Evolutionary conservation across 2,888 invertebrate species (phyloP).

Genomic region (Orchestes rusci): DNA sequence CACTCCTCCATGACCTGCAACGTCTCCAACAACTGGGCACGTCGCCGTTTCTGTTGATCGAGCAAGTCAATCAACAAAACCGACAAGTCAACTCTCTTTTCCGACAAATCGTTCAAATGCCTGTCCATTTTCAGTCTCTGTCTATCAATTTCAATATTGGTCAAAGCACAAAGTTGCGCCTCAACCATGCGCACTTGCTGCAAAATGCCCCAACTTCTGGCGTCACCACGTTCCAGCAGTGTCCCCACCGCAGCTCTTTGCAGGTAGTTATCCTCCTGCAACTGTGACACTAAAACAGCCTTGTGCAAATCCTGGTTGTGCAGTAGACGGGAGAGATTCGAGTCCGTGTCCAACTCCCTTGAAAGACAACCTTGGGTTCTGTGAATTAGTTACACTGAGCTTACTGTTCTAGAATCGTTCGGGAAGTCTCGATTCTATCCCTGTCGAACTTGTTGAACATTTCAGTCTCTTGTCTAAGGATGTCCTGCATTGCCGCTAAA

Average conservation of each 20-base stretch:
- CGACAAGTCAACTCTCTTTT: constrained; percentile 61
- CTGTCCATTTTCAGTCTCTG: constrained; percentile 59
- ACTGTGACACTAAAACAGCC: constrained; percentile 51
- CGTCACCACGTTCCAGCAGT: constrained; percentile 64
- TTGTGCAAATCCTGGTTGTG: constrained; percentile 57
- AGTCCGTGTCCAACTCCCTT: constrained; percentile 56
- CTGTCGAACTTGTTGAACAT: constrained; percentile 59
- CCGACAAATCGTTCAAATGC: constrained; percentile 61
- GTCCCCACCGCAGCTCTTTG: constrained; percentile 68
- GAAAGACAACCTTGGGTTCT: neutral
- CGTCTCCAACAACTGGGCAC: constrained; percentile 58
- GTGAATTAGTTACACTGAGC: constrained; percentile 33
- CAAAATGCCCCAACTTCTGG: constrained; percentile 67
- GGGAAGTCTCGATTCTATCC: constrained; percentile 48
- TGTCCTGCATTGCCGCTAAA: constrained; percentile 61
- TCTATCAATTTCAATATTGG: constrained; percentile 65
- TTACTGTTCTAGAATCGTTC: constrained; percentile 58
- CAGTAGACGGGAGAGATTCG: constrained; percentile 53
- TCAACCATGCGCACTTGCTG: constrained; percentile 70
- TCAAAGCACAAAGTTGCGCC: constrained; percentile 61
- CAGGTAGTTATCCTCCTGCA: constrained; percentile 61
- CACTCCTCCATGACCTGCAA: constrained; percentile 63
- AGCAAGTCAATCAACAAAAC: constrained; percentile 60
- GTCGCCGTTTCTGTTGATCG: constrained; percentile 59
- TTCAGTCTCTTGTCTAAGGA: constrained; percentile 59